phyloP scores from a whole-genome alignment of 2,113 vertebrate species.

The human (Homo sapiens) region DNA sequence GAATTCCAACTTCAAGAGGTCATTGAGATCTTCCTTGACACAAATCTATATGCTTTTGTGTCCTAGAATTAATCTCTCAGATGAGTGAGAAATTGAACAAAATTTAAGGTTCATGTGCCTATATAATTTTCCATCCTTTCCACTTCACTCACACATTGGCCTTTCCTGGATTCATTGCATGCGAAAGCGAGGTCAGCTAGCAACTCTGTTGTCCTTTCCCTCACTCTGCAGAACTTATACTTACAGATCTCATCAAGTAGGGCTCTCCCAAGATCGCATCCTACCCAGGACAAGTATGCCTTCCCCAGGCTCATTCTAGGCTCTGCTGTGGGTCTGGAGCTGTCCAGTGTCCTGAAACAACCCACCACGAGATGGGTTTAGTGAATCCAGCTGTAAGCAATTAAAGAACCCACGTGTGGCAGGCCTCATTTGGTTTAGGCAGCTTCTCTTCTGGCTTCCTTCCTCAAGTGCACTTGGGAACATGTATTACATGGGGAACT shows the following conservation, averaged over 20 bases:
- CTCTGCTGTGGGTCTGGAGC: neutral
- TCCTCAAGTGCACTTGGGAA: slow-evolving; percentile 18
- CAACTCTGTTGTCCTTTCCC: neutral
- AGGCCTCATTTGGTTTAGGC: slow-evolving; percentile 13
- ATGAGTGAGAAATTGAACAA: neutral
- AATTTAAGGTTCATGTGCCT: neutral
- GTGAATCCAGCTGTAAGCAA: slow-evolving; percentile 34
- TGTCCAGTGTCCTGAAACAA: slow-evolving; percentile 14
- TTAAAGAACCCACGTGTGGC: neutral
- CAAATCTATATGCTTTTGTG: neutral
- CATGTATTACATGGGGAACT: neutral
- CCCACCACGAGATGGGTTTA: neutral
- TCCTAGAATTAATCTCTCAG: neutral
- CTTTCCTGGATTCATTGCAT: neutral
- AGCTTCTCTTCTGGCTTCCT: slow-evolving; percentile 54
- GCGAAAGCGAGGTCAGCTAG: neutral
- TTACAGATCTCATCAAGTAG: neutral
- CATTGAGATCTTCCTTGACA: neutral
- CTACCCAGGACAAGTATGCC: neutral
- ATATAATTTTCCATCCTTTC: neutral
- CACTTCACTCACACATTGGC: neutral
- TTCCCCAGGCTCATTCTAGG: neutral
- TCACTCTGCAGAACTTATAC: neutral
- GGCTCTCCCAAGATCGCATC: neutral
- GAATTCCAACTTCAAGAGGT: neutral